phyloP scores from a whole-genome alignment of 2,888 invertebrate genomes.

The Lathronympha strigana region DNA sequence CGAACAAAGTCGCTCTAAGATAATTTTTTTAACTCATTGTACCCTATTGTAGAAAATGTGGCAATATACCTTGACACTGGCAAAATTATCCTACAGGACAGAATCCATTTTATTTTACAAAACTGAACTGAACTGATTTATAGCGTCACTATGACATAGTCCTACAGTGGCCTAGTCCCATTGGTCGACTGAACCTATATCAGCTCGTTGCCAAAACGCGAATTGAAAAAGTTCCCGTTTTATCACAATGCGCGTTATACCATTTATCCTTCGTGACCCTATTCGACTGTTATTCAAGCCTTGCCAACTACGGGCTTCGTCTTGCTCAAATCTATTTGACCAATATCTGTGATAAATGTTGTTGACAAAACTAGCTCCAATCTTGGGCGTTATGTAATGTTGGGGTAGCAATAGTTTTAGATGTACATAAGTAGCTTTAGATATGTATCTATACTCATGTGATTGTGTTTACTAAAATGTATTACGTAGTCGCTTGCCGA shows the following conservation, averaged over 20 bases:
- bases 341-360: conserved; percentile 7
- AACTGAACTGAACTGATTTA: too few species aligned
- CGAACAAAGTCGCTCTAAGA: too few species aligned
- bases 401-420: neutral
- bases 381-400: neutral
- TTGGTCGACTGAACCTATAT: neutral
- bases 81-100: too few species aligned
- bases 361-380: conserved; percentile 10
- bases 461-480: too few species aligned
- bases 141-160: neutral
- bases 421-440: too few species aligned
- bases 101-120: too few species aligned
- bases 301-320: conserved; percentile 13
- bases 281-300: conserved; percentile 29
- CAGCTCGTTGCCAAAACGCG: conserved; percentile 21
- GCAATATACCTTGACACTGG: too few species aligned
- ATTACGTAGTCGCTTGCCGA: too few species aligned
- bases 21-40: too few species aligned
- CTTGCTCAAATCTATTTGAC: conserved; percentile 10
- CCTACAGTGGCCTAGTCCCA: neutral
- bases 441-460: too few species aligned
- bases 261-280: conserved; percentile 22
- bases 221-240: conserved; percentile 34
- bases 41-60: too few species aligned
- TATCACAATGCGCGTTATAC: conserved; percentile 27